A percentile compares a stretch with the other conserved stretches of the same genome.
Conservation (phyloP, 2,888 invertebrate genomes). For the Hypomecis punctinalis region DNA sequence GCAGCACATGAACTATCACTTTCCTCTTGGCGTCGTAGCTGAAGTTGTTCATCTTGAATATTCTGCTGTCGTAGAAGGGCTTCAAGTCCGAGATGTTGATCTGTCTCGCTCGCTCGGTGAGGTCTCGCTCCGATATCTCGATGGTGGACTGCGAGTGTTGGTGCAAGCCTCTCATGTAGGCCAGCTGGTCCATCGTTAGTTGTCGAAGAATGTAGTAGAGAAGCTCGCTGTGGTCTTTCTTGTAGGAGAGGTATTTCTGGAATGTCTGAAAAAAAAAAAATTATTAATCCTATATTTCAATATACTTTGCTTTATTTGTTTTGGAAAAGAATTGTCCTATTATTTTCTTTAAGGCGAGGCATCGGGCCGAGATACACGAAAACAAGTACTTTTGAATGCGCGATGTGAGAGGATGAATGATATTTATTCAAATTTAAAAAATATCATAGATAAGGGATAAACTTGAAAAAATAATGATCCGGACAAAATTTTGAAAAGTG, state of each 20-base stretch:
- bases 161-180: slow-evolving; percentile 90
- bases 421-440: too few relatives aligned
- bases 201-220: slow-evolving; percentile 97
- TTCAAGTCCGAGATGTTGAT: slow-evolving; percentile 95
- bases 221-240: slow-evolving; percentile 98
- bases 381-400: too few relatives aligned
- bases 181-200: slow-evolving; percentile 95
- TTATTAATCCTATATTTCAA: background rate
- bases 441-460: too few relatives aligned
- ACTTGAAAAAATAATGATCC: too few relatives aligned
- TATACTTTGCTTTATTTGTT: too few relatives aligned
- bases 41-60: slow-evolving; percentile 96
- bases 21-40: slow-evolving; percentile 93
- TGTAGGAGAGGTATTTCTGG: slow-evolving; percentile 96
- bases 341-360: too few relatives aligned
- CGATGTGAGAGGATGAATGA: too few relatives aligned
- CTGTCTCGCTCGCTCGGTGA: slow-evolving; percentile 91
- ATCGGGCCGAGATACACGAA: too few relatives aligned
- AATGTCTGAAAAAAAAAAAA: slow-evolving; percentile 89
- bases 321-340: too few relatives aligned
- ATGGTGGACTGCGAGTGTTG: slow-evolving; percentile 89
- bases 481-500: too few relatives aligned
- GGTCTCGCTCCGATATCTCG: slow-evolving; percentile 91
- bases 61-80: slow-evolving; percentile 95
- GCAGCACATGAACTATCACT: slow-evolving; percentile 92